Percentiles rank a stretch among this genome's conserved stretches.
Evolutionary conservation across 2,797 vertebrate genomes (phyloP).

Genomic region (Antrozous pallidus): DNA sequence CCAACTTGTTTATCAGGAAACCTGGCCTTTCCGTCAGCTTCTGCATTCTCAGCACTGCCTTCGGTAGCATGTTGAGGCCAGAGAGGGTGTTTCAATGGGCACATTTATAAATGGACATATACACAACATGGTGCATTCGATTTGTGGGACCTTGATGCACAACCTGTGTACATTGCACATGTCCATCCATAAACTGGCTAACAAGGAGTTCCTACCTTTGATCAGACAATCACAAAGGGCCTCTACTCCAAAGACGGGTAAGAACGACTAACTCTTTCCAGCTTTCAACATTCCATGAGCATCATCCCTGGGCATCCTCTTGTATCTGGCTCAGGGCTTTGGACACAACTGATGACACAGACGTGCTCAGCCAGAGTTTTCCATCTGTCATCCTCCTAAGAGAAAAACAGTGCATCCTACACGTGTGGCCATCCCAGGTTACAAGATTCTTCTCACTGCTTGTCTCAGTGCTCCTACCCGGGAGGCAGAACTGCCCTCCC

Average conservation of each 20-base stretch:
- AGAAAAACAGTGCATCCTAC: not conserved
- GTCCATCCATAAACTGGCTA: not conserved
- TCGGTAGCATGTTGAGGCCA: not conserved
- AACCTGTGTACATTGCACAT: no score
- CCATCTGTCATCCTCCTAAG: not conserved
- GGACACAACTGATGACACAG: not conserved
- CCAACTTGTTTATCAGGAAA: not conserved
- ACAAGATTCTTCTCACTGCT: not conserved
- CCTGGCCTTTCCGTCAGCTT: not conserved
- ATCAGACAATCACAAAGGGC: not conserved
- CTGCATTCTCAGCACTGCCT: not conserved
- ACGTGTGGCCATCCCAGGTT: rapidly evolving
- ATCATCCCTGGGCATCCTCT: not conserved
- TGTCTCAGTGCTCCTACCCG: rapidly evolving
- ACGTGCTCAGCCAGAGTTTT: not conserved
- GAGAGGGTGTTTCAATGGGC: not conserved
- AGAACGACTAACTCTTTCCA: not conserved
- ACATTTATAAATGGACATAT: not conserved
- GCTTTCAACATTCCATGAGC: not conserved
- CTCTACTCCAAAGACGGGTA: not conserved
- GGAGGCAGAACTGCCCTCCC: not conserved
- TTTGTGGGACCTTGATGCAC: not conserved
- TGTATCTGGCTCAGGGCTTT: not conserved
- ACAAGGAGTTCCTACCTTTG: not conserved
- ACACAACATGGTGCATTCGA: not conserved